These are phyloP conservation scores for Amazona finschi DNA, from an alignment of 2,797 vertebrate species.

Conservation along the genomic window DNA sequence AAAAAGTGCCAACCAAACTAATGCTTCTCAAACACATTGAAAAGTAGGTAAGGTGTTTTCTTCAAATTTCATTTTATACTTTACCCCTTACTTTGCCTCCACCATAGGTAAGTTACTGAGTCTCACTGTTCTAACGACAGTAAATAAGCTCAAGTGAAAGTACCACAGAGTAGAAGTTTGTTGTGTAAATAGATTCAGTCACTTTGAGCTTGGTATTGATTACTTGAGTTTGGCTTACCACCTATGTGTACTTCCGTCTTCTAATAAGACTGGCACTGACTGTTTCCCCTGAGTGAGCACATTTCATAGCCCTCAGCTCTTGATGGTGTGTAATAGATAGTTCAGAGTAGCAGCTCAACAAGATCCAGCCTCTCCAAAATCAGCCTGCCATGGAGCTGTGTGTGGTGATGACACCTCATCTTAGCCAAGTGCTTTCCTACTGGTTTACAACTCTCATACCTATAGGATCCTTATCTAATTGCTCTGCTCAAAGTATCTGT, in stretches of 20 bases:
- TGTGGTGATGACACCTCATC: slow-evolving; percentile 26
- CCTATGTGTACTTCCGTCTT: not conserved
- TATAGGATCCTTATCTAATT: slow-evolving; percentile 24
- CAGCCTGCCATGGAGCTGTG: not conserved
- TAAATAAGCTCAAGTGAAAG: not conserved
- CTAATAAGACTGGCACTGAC: not conserved
- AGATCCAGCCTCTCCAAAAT: not conserved
- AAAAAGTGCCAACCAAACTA: not conserved
- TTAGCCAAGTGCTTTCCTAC: slow-evolving; percentile 7
- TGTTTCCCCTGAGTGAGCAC: not conserved
- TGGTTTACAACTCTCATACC: not conserved
- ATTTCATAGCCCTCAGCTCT: not conserved
- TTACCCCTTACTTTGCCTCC: not conserved
- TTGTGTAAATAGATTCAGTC: not conserved
- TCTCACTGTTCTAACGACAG: not conserved
- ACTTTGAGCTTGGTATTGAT: not conserved
- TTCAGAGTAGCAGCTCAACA: not conserved
- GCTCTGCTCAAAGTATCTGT: not conserved
- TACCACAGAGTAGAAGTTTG: not conserved
- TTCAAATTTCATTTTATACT: not conserved
- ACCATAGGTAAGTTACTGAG: not conserved
- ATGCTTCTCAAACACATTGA: not conserved
- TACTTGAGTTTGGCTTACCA: not conserved
- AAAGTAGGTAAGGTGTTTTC: not conserved
- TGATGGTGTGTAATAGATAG: fast-evolving